A percentile compares a stretch with the other conserved stretches of the same genome.
Evolutionary conservation across 2,113 vertebrate species (phyloP).

Genomic region (Dermatemys mawii): DNA sequence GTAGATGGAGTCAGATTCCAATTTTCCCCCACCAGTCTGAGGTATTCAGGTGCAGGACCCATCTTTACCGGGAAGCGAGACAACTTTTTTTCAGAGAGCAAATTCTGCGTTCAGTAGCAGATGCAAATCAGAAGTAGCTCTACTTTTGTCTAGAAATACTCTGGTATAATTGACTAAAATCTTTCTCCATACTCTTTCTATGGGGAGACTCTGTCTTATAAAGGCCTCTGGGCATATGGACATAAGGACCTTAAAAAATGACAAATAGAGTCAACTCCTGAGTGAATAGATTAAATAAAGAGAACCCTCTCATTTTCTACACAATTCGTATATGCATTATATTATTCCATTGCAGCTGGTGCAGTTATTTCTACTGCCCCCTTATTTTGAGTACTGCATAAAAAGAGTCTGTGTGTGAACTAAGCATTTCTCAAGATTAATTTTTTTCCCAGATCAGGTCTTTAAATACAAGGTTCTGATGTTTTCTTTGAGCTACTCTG

Average conservation of each 20-base stretch:
- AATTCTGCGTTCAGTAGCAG: not conserved
- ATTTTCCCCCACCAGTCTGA: not conserved
- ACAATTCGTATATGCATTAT: constrained; percentile 29
- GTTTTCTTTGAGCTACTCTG: not conserved
- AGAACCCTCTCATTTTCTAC: constrained; percentile 48
- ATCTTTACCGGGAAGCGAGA: not conserved
- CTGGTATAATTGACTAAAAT: not conserved
- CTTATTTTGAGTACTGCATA: not conserved
- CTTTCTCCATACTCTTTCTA: not conserved
- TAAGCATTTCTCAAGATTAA: not conserved
- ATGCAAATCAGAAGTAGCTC: not conserved
- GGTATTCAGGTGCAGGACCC: not conserved
- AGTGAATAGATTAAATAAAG: constrained; percentile 63
- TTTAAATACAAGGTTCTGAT: not conserved
- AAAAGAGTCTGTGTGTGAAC: constrained; percentile 24
- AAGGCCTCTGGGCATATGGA: not conserved
- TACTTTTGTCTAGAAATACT: not conserved
- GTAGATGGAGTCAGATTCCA: not conserved
- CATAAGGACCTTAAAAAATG: constrained; percentile 19
- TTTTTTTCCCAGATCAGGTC: not conserved
- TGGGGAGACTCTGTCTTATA: not conserved
- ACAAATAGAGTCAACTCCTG: not conserved
- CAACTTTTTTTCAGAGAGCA: not conserved
- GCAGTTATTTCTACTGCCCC: constrained; percentile 26
- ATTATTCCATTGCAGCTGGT: constrained; percentile 46